Conservation (phyloP, 2,888 invertebrate genomes). For the Diachrysia chrysitis region DNA sequence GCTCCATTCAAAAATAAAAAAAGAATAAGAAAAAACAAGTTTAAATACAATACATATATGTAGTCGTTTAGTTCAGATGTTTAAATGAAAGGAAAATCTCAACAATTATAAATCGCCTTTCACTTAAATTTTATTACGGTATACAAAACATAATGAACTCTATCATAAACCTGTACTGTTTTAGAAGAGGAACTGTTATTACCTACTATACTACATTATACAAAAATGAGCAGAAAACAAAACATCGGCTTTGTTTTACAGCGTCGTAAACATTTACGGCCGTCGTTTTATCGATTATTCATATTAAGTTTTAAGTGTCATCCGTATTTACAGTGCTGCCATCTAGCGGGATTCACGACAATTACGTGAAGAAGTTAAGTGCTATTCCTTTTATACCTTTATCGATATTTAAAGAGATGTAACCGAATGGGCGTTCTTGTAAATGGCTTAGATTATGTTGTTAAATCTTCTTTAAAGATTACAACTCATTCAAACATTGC, state of each 20-base stretch:
- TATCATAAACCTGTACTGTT: too few relatives aligned
- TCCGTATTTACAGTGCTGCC: background rate
- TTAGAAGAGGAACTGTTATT: too few relatives aligned
- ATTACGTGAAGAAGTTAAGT: background rate
- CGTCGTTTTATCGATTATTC: slow-evolving; percentile 15
- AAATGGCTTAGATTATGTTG: background rate
- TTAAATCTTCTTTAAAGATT: too few relatives aligned
- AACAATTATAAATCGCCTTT: too few relatives aligned
- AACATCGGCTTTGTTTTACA: slow-evolving; percentile 14
- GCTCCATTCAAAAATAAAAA: too few relatives aligned
- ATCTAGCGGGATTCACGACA: background rate
- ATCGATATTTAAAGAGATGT: background rate
- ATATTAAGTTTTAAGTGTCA: slow-evolving; percentile 10
- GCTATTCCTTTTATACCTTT: background rate
- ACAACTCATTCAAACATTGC: too few relatives aligned
- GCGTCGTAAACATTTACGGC: slow-evolving; percentile 16
- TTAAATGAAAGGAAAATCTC: too few relatives aligned
- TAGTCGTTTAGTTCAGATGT: too few relatives aligned
- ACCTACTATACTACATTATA: background rate
- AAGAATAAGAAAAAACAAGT: too few relatives aligned
- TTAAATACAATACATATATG: too few relatives aligned
- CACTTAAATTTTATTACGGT: too few relatives aligned
- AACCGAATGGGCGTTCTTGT: background rate
- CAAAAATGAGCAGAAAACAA: slow-evolving; percentile 1
- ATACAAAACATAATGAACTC: too few relatives aligned